Evolutionary conservation across 2,888 invertebrate genomes (phyloP), one percentile per base, ranked within the genome.

Genomic region (Leptinotarsa peninsularis): DNA sequence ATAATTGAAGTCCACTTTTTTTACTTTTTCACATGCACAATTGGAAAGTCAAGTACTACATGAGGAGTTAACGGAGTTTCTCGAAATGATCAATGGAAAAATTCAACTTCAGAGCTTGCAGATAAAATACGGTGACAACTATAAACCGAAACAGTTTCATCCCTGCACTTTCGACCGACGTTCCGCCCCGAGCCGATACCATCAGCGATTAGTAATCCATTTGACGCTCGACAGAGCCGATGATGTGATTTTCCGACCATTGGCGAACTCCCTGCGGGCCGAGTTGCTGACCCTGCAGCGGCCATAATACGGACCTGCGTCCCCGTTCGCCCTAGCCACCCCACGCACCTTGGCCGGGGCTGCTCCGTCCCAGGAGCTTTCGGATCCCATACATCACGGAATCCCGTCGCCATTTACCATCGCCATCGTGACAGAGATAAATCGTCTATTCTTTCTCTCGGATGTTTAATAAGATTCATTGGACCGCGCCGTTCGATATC

Each of bases 231-330:
- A 72, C 70, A 74, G 74, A 71, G 73, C 73, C 66, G 66, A 75
- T 77, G 77, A 76, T 73, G 73, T 70, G 75, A 79, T 77, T 79
- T 79, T 76, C 76, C 75, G 74, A 74, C 72, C 71, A 73, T 77
- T 77, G 74, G 66, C 74, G 78, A 78, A 80, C 80, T 79, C 84
- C 84, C 80, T 71, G 77, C 76, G 83, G 83, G 82, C 81, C 80
- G 80, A 27, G 33, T 15, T 83, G 85, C 84, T 85, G 85, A 85
- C 85, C 85, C 82, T 81, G 84, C 85, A 83, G 83, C 85, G 83
- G 83, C 85, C 85, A 84, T 84, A 85, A 83, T 83, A 82, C 83
- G 82, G 83, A 81, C 82, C 84, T 81, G 83, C 81, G 81, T 81
- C 80, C 80, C 82, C 80, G 75, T 73, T 72, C 80, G 15, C n/a